Evolutionary conservation across 2,888 invertebrate species (phyloP), one percentile per base, ranked within the genome.

Genomic region (Meiosimyza decipiens): DNA sequence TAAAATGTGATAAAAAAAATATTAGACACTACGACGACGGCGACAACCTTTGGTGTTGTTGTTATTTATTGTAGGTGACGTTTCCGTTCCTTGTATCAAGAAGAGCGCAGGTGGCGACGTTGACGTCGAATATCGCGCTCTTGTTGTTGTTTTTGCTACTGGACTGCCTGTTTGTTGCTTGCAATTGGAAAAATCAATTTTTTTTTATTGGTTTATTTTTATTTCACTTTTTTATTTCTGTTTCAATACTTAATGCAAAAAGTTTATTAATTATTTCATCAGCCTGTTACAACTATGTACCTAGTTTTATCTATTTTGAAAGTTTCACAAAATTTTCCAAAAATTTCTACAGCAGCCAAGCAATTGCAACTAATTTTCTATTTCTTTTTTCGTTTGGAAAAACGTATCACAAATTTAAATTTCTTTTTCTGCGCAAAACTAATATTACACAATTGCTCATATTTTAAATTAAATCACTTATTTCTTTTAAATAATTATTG

Each of bases 151-250:
- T 3, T 28, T 28, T 28, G 3, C 28, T 3, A 28, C 28, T 2
- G 28, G 3, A 4, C 28, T 28, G 28, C 28, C 4, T 28, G 28
- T 28, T 28, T 28, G 28, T 28, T 28, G 28, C 28, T 28, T 62
- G 60, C 60, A 60, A 13, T 60, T 69, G 60, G 62, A 70, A 70
- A 40, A 70, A 70, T 70, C 62, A 70, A 70, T 70, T 70, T 63
- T 52, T 55, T 22, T 13, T 11, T 6, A 28, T 51, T 51, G n/a
- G 47, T 22, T 63, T 57, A 28, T 67, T 57, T 55, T 28, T 15
- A n/a, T 11, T 28, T n/a, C n/a, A 40, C 47, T n/a, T 49, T 40
- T 47, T 40, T 51, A 40, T 11, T 40, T 15, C 33, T 54, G 12
- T 54, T 18, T 40, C 40, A 40, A 40, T 7, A 9, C 9, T 40